Evolutionary conservation across 2,113 vertebrate genomes (phyloP), one percentile per base, ranked within the genome.

Genomic region (Connochaetes taurinus): DNA sequence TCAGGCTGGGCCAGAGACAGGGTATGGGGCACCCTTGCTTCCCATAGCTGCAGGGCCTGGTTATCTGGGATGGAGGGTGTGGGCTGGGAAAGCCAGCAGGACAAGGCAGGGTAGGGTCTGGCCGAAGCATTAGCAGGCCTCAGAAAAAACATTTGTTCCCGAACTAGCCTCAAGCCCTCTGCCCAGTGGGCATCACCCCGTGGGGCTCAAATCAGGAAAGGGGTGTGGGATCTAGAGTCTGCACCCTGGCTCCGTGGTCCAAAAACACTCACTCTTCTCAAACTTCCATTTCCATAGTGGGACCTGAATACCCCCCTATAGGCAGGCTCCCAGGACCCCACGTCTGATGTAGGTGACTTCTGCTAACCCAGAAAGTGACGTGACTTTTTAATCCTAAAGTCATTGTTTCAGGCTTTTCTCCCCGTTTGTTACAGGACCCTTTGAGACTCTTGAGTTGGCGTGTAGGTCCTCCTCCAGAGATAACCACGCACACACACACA

Each of bases 401-500:
- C 19, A 14, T 90, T 43, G 21, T 71, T 15, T 21, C n/a, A 31
- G 55, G 43, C 6, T 40, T 50, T 55, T 82, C 76, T 88, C 67
- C 36, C 94, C 43, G 19, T 78, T 90, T 97, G 80, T 95, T 27
- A 2, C 47, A n/a, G 74, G 27, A 47, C n/a, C 31, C 55, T 90
- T 21, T 85, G 96, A 92, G 45, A 86, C 1, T 27, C 74, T 10
- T 55, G n/a, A 88, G 13, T 6, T 33, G 89, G 16, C 1, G 2
- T 16, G 8, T 71, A n/a, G 47, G 21, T 31, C 87, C 76, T 67
- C 27, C 45, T 80, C 67, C 21, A 82, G n/a, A 58, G n/a, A 19
- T 4, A 29, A 29, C 40, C 43, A 47, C 0, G 0, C 57, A 9
- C 9, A 25, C 11, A 3, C 3, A 1, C 1, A 52, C 1, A 1